These are phyloP conservation scores for Drosophila atroscutellata DNA, from an alignment of 2,888 invertebrate species.

Conservation along the genomic window DNA sequence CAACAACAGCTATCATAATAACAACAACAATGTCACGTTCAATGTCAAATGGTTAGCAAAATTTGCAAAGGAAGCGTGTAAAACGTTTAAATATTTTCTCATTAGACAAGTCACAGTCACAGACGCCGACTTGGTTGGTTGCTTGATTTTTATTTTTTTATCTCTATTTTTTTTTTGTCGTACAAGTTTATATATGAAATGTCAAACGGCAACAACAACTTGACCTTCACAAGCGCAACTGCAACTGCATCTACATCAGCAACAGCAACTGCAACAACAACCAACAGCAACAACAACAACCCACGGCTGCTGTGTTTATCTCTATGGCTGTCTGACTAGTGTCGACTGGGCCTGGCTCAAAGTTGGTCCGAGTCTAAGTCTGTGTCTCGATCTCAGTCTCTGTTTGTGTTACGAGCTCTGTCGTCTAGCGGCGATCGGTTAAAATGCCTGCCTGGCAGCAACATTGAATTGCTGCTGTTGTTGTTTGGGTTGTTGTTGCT, in stretches of 20 bases:
- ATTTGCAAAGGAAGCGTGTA: constrained; percentile 79
- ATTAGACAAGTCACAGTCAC: constrained; percentile 66
- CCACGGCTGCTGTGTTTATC: constrained; percentile 73
- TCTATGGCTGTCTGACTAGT: constrained; percentile 66
- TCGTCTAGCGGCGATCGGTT: constrained; percentile 48
- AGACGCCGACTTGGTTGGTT: constrained; percentile 46
- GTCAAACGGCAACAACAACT: constrained; percentile 67
- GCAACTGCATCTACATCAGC: constrained; percentile 52
- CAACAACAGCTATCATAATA: not conserved
- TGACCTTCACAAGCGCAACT: constrained; percentile 69
- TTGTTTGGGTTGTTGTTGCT: constrained; percentile 26
- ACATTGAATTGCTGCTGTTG: constrained; percentile 65
- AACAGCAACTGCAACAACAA: constrained; percentile 48
- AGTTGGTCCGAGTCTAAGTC: constrained; percentile 19
- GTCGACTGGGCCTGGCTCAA: constrained; percentile 52
- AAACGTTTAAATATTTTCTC: constrained; percentile 78
- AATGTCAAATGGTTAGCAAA: constrained; percentile 72
- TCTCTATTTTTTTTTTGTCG: constrained; percentile 27
- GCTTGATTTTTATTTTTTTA: constrained; percentile 24
- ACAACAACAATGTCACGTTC: constrained; percentile 76
- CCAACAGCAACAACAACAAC: constrained; percentile 59
- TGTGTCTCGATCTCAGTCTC: constrained; percentile 18
- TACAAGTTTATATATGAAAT: constrained; percentile 73
- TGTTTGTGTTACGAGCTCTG: constrained; percentile 14
- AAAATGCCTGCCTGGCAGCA: constrained; percentile 60